Evolutionary conservation across 2,888 invertebrate genomes (phyloP).

Genomic region (Agrenia bidenticulata): DNA sequence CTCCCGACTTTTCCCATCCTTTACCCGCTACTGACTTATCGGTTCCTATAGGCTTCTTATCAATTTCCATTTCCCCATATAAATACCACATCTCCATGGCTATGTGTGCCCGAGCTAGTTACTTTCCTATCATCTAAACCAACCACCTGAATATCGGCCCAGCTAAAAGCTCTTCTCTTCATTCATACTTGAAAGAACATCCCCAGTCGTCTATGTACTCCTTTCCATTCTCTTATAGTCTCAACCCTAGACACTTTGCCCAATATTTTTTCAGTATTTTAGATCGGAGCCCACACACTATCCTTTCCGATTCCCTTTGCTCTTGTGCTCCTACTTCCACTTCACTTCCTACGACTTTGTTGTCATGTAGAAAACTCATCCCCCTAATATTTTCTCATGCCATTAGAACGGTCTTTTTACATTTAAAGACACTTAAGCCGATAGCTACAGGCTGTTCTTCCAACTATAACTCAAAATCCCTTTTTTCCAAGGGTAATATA

Average conservation of each 20-base stretch:
- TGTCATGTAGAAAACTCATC: slow-evolving; percentile 11
- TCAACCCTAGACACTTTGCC: neutral
- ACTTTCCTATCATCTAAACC: too few species aligned
- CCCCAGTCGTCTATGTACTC: neutral
- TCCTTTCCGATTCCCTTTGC: neutral
- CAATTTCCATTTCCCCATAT: too few species aligned
- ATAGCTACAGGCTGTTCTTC: slow-evolving; percentile 21
- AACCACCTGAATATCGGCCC: slow-evolving; percentile 1
- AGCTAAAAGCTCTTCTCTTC: neutral
- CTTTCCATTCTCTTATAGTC: neutral
- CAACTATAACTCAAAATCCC: slow-evolving; percentile 3
- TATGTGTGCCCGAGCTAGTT: too few species aligned
- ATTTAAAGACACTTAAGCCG: slow-evolving; percentile 7
- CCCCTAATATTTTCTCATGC: slow-evolving; percentile 9
- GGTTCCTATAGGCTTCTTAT: too few species aligned
- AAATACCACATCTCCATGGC: too few species aligned
- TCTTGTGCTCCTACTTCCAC: slow-evolving; percentile 5
- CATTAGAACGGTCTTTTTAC: slow-evolving; percentile 6
- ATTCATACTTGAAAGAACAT: neutral
- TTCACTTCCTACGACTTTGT: slow-evolving; percentile 6
- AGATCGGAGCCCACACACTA: neutral
- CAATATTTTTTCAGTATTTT: slow-evolving; percentile 8
- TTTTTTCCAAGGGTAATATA: neutral
- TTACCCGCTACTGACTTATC: too few species aligned
- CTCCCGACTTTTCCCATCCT: slow-evolving; percentile 6